Evolutionary conservation across 2,888 invertebrate species (phyloP), one percentile per base, ranked within the genome.

Genomic region (Andrena fulva): DNA sequence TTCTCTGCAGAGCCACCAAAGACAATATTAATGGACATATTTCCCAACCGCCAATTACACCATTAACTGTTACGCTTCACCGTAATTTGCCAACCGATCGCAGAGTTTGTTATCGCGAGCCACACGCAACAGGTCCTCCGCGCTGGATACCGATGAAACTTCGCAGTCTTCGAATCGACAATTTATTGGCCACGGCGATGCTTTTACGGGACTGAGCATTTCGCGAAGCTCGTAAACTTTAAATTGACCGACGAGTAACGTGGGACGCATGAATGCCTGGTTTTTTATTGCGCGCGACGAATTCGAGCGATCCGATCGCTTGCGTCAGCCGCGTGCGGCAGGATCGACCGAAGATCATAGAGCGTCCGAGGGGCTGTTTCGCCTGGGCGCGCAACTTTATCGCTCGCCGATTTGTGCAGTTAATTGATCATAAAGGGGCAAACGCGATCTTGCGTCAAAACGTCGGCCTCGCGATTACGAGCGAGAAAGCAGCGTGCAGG

Each of bases 51-150:
- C 2, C 8, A 6, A 6, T 31, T 31, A n/a, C 31, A 16, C n/a
- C n/a, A n/a, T n/a, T n/a, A 7, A 31, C 31, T 31, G n/a, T 62
- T 62, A 33, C n/a, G 33, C 8, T 35, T 35, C 62, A 10, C 33
- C n/a, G 31, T 60, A 60, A 60, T 31, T 60, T 31, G n/a, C 33
- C 60, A 60, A 60, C 29, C 56, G 56, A 27, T n/a, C 8, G 33
- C 16, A 10, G 29, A 12, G 27, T 5, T 2, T 59, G 16, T 59
- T 27, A 59, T 16, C 59, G 20, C 33, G 60, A 56, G 24, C 27
- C 8, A 8, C 8, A 12, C 31, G 62, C 62, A 62, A 62, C 62
- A 62, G 62, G 62, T 62, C 20, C 20, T 4, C 33, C 20, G 33
- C 20, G 20, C 62, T 35, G 10, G 62, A 2, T 62, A 62, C 33